A percentile compares a stretch with the other conserved stretches of the same genome.
These are phyloP conservation scores for Haemorhous mexicanus DNA, from an alignment of 2,113 vertebrate species.

Conservation along the genomic window DNA sequence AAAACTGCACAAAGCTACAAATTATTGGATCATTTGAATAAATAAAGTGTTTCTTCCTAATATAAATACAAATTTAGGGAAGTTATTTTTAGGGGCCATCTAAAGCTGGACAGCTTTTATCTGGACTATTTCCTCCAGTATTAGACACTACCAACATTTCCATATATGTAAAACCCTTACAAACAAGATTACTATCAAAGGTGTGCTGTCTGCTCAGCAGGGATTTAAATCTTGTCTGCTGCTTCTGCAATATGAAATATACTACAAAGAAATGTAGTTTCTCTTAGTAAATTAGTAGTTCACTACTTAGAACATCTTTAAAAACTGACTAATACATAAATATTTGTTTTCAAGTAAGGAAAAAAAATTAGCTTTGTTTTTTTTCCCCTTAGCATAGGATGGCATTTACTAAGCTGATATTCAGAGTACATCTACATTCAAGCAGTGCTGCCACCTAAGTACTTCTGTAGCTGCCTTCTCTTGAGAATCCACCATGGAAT, in stretches of 20 bases:
- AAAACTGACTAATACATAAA: background rate
- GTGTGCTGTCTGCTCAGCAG: constrained; percentile 3
- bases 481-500: fast-evolving
- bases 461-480: background rate
- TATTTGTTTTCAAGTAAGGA: background rate
- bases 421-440: background rate
- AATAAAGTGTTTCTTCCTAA: background rate
- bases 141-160: background rate
- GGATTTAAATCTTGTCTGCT: background rate
- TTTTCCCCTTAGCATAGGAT: background rate
- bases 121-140: background rate
- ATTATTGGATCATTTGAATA: background rate
- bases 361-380: background rate
- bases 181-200: constrained; percentile 21
- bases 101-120: background rate
- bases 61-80: background rate
- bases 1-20: background rate
- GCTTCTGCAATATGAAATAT: background rate
- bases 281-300: background rate
- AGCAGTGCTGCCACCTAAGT: background rate
- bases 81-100: background rate
- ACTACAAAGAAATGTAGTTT: background rate
- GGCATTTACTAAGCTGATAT: background rate
- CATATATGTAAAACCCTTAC: background rate
- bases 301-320: background rate